Conservation (phyloP, 2,888 invertebrate genomes). For the Lasioglossum morio region DNA sequence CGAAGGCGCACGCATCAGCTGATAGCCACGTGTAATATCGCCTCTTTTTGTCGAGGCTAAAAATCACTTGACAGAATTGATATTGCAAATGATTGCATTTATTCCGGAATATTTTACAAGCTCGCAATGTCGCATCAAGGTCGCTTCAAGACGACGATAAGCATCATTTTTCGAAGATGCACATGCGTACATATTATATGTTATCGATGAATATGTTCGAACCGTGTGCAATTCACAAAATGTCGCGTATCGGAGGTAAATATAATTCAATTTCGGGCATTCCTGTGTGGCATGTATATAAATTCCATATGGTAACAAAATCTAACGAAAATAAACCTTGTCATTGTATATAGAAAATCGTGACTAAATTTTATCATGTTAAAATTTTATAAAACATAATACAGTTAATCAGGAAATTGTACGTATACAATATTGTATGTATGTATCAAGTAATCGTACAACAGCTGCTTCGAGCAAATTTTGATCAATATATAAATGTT, state of each 20-base stretch:
- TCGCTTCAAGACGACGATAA: background rate
- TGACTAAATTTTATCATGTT: background rate
- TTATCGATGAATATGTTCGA: background rate
- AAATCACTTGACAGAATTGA: conserved; percentile 16
- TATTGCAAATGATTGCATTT: conserved; percentile 17
- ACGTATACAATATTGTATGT: too few species aligned
- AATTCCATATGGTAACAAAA: background rate
- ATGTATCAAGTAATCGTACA: too few species aligned
- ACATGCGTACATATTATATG: background rate
- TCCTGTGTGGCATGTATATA: background rate
- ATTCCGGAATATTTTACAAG: conserved; percentile 4
- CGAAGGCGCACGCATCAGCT: conserved; percentile 74
- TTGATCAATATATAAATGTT: too few species aligned
- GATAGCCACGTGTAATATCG: conserved; percentile 75
- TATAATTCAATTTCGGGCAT: background rate
- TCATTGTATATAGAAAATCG: too few species aligned
- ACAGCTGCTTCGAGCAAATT: too few species aligned
- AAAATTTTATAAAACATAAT: background rate
- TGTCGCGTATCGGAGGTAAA: background rate
- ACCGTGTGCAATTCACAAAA: background rate
- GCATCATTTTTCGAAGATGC: background rate
- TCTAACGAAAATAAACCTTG: background rate
- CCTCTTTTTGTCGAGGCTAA: conserved; percentile 38
- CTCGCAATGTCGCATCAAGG: background rate
- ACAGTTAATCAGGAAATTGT: too few species aligned